phyloP scores from a whole-genome alignment of 2,888 invertebrate genomes.

The Siphonodentalium dalli region DNA sequence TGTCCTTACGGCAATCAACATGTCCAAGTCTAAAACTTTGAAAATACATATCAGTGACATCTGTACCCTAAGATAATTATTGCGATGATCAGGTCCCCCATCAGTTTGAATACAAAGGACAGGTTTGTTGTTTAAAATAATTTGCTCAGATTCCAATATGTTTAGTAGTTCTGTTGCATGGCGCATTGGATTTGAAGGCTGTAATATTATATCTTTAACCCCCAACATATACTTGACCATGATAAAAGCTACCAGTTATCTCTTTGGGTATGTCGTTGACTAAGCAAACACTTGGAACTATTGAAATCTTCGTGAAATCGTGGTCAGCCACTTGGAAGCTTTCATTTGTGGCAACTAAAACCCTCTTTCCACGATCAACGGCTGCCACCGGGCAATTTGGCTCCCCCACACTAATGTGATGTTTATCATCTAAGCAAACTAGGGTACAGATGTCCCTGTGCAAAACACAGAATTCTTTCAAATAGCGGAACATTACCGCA shows the following conservation, averaged over 20 bases:
- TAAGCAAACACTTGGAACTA: constrained; percentile 12
- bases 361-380: background rate
- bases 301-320: constrained; percentile 11
- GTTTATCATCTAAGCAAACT: constrained; percentile 16
- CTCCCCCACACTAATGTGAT: constrained; percentile 15
- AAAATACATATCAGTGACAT: constrained; percentile 15
- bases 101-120: constrained; percentile 12
- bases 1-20: constrained; percentile 19
- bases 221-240: constrained; percentile 11
- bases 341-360: background rate
- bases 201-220: constrained; percentile 18
- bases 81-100: constrained; percentile 19
- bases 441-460: background rate
- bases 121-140: constrained; percentile 1
- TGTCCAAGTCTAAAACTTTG: constrained; percentile 14
- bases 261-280: constrained; percentile 6
- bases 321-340: constrained; percentile 13
- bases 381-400: constrained; percentile 13
- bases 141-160: constrained; percentile 1
- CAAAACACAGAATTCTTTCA: constrained; percentile 9
- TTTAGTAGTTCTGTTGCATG: constrained; percentile 11
- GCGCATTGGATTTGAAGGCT: constrained; percentile 11
- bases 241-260: constrained; percentile 9
- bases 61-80: constrained; percentile 12
- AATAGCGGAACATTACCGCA: background rate